Conservation (phyloP, 2,888 invertebrate genomes). For the Diarsia dahlii region DNA sequence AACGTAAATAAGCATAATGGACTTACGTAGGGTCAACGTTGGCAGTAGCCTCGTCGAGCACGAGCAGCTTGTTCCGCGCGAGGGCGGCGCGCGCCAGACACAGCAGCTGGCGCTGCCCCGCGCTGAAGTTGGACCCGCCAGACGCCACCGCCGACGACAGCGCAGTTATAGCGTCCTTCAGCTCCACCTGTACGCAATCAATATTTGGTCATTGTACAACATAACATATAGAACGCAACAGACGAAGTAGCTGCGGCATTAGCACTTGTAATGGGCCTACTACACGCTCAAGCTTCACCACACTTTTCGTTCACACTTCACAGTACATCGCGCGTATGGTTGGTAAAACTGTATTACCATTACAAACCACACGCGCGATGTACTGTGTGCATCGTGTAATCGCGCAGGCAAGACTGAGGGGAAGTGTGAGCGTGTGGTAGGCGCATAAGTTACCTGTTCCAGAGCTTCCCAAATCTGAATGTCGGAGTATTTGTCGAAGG, state of each 20-base stretch:
- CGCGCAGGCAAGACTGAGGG: too few relatives aligned
- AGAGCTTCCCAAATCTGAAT: constrained; percentile 91
- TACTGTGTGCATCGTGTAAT: too few relatives aligned
- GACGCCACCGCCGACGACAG: constrained; percentile 92
- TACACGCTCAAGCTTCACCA: too few relatives aligned
- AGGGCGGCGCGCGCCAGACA: constrained; percentile 96
- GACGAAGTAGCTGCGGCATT: not conserved
- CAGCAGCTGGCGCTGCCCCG: constrained; percentile 96
- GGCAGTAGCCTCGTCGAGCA: constrained; percentile 97
- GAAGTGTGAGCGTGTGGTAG: too few relatives aligned
- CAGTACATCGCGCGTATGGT: too few relatives aligned
- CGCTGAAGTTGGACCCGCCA: constrained; percentile 96
- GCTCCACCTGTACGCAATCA: constrained; percentile 91
- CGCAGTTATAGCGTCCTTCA: constrained; percentile 92
- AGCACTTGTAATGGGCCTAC: too few relatives aligned
- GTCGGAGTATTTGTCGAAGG: constrained; percentile 91
- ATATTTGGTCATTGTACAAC: not conserved
- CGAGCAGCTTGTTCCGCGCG: constrained; percentile 94
- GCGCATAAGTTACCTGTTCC: constrained; percentile 89
- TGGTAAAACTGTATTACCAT: too few relatives aligned
- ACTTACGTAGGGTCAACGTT: constrained; percentile 96
- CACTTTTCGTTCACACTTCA: too few relatives aligned
- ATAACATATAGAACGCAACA: not conserved
- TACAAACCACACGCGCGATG: too few relatives aligned
- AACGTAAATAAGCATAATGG: not conserved